Evolutionary conservation across 2,113 vertebrate genomes (phyloP).

Genomic region (Athene cunicularia): DNA sequence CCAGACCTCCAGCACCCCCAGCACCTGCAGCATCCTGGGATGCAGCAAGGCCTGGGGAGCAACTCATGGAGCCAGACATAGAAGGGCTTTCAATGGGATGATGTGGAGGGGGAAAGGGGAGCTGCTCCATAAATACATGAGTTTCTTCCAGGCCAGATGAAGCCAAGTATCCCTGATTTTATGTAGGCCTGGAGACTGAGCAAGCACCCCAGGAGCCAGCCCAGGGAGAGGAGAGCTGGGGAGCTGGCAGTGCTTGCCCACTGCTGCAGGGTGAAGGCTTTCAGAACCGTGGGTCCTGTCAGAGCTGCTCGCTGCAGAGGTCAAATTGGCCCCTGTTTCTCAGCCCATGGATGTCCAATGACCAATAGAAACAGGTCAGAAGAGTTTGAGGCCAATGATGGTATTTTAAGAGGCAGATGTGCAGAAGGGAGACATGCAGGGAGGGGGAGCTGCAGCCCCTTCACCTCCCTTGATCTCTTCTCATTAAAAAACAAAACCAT

Average conservation of each 20-base stretch:
- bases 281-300: background rate
- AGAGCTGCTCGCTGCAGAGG: background rate
- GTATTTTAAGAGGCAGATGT: background rate
- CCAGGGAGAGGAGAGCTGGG: rapidly evolving
- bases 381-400: background rate
- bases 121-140: background rate
- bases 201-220: background rate
- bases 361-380: background rate
- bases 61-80: rapidly evolving
- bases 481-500: background rate
- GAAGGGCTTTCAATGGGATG: no score
- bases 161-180: background rate
- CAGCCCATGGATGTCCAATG: background rate
- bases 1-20: background rate
- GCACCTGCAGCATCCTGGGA: background rate
- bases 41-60: rapidly evolving
- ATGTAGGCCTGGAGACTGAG: background rate
- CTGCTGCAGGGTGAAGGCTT: background rate
- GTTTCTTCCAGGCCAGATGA: background rate
- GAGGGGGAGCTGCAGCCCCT: background rate
- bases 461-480: background rate
- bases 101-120: background rate
- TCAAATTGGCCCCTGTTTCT: background rate
- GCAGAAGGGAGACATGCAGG: background rate
- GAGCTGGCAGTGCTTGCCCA: rapidly evolving